Percentiles rank a stretch among this genome's conserved stretches.
These are phyloP conservation scores for Tolypeutes matacus DNA, from an alignment of 2,797 vertebrate genomes.

Conservation along the genomic window DNA sequence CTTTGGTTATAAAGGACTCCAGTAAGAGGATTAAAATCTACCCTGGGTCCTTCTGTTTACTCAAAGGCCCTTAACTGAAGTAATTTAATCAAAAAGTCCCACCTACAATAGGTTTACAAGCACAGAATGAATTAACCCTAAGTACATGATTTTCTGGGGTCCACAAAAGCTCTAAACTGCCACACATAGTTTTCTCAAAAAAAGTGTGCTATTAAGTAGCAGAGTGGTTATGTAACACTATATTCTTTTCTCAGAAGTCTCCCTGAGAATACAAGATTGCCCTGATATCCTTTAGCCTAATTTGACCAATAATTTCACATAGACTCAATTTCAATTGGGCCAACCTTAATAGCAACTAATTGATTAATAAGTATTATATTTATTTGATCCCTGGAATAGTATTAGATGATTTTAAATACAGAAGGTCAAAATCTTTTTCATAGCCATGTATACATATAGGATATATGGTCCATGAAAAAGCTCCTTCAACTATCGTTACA, in stretches of 20 bases:
- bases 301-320: constrained; percentile 37
- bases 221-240: background rate
- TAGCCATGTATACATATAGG: background rate
- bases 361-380: background rate
- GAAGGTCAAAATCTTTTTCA: background rate
- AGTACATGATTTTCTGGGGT: too few species aligned
- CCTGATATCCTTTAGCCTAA: background rate
- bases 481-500: background rate
- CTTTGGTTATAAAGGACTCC: too few species aligned
- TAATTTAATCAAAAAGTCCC: too few species aligned
- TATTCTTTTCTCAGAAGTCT: constrained; percentile 13
- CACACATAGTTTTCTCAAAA: background rate
- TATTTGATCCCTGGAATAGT: background rate
- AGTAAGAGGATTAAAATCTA: too few species aligned
- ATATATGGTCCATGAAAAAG: background rate
- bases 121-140: too few species aligned
- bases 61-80: too few species aligned
- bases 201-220: background rate
- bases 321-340: background rate
- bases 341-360: background rate
- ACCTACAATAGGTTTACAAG: too few species aligned
- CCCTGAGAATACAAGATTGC: background rate
- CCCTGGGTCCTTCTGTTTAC: too few species aligned
- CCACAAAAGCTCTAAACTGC: too few species aligned
- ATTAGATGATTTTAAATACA: background rate